Evolutionary conservation across 2,113 vertebrate species (phyloP), one percentile per base, ranked within the genome.

Genomic region (Colius striatus): DNA sequence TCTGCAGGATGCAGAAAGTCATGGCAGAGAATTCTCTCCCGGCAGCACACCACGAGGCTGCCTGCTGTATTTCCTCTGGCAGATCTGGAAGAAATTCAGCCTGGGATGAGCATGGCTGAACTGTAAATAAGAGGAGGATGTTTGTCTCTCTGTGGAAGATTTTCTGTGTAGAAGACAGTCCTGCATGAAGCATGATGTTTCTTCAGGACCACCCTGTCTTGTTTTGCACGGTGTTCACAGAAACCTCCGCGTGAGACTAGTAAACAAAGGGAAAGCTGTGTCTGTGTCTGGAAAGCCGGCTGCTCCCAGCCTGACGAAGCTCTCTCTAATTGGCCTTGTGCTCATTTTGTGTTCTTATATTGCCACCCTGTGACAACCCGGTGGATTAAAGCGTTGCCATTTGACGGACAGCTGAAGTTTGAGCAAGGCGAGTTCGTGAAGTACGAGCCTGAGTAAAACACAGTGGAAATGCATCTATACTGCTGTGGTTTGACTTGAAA

Each of bases 351-450:
- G 92, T 79, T 92, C 94, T 77, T 95, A 96, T 45, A 94, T 97
- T 94, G 96, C 96, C 96, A 96, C 96, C 95, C 83, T 95, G 92
- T 71, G 96, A 96, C 96, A 84, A 70, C 7, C n/a, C 2, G 2
- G 66, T 13, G 66, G 82, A 97, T 88, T 68, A 74, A 95, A 90
- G 36, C 68, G 22, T 51, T 58, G 62, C n/a, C 5, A 4, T 48
- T 32, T 9, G 0, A 16, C 1, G 2, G 12, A 5, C 18, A 5
- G 58, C 62, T n/a, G 62, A 45, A 36, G 61, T 51, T 34, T 65
- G 30, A 41, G 70, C 62, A 34, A 57, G 23, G 13, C 7, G 0
- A 16, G 23, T 34, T 55, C 14, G 2, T 41, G 9, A 57, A 62
- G 11, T 18, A 27, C 4, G 1, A 45, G 60, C 23, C 62, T 72